Percentiles rank a stretch among this genome's conserved stretches.
These are phyloP conservation scores for Ploceus nigricollis DNA, from an alignment of 2,113 vertebrate species.

Conservation along the genomic window DNA sequence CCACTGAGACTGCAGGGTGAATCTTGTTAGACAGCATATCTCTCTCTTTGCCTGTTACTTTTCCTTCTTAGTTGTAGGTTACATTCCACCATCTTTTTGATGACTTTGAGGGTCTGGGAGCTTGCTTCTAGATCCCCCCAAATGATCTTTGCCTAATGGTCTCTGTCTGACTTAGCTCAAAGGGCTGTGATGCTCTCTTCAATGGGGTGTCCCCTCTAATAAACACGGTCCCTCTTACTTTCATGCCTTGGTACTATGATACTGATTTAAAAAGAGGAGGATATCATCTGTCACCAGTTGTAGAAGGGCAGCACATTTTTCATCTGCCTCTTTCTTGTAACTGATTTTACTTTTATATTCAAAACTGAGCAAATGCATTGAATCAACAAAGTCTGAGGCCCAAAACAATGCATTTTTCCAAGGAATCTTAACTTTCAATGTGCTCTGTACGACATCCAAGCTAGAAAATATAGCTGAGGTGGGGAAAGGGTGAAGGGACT, in stretches of 20 bases:
- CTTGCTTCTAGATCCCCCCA: not conserved
- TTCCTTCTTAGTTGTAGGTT: not conserved
- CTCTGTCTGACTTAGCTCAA: not conserved
- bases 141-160: not conserved
- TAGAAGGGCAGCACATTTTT: not conserved
- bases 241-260: not conserved
- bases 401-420: slow-evolving; percentile 14
- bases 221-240: not conserved
- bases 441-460: not conserved
- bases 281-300: not conserved
- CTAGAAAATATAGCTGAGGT: slow-evolving; percentile 17
- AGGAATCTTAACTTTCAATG: slow-evolving; percentile 37
- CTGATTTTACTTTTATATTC: not conserved
- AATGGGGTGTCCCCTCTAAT: not conserved
- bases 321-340: not conserved
- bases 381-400: not conserved
- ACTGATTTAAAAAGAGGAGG: not conserved
- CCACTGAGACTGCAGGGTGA: not conserved
- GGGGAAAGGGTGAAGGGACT: not conserved
- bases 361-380: not conserved
- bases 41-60: not conserved
- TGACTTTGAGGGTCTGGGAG: not conserved
- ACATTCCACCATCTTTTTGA: not conserved
- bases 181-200: not conserved
- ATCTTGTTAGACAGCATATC: not conserved